Base-by-base conservation (phyloP, 1,140 invertebrate genomes). In the Microplitis mediator region DNA sequence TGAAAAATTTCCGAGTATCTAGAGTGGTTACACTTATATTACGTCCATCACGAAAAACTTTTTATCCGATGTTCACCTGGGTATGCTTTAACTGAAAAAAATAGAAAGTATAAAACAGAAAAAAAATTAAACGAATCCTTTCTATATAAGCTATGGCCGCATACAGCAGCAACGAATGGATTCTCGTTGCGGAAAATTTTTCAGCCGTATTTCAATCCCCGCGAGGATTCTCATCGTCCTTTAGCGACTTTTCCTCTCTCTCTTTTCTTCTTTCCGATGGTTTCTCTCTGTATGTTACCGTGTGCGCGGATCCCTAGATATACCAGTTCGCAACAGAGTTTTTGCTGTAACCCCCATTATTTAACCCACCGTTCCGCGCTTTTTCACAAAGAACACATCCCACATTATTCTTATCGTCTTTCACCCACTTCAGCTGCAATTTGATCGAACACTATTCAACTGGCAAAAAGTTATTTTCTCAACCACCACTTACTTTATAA, bases 131-230 rank as follows among this genome's bases (percentile, higher is more conserved):
- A 67, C 50, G 31, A 67, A 67, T 67, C 45, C 31, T 16, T 67
- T 67, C 45, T 67, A 54, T 67, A 67, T 67, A 23, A 45, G 31
- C 65, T 23, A 14, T 23, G 50, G 16, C 31, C 50, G 50, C 51
- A 50, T 54, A 50, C 51, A 67, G 6, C 8, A 11, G 50, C 39
- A 31, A 67, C 31, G 50, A 67, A 67, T 67, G 65, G 65, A 54
- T 67, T 67, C 50, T 67, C 65, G 50, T 67, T 67, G 39, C 23
- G 31, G 31, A 67, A 67, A 67, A 67, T 67, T 67, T 67, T 67
- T 67, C 51, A 52, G 50, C 65, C 39, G 50, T 67, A 67, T 54
- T 67, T 52, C 65, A 67, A 67, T 52, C 65, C 65, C 50, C 65
- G 39, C 39, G 39, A 67, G 65, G 65, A 67, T 67, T 67, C 34